Conservation (phyloP, 2,888 invertebrate species). For the Tupiocoris notatus region DNA sequence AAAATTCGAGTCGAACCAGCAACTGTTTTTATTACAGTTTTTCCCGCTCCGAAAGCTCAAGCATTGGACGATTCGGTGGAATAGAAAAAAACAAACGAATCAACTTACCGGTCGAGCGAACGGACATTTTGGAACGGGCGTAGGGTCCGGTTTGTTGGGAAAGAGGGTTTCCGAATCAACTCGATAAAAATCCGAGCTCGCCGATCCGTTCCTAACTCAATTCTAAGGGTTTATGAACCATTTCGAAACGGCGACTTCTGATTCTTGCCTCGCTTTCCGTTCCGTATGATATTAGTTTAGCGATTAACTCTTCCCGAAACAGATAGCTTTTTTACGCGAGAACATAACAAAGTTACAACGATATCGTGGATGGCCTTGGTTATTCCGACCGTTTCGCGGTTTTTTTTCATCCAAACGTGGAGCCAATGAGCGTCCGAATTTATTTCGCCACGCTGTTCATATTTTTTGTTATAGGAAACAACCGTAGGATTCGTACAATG, state of each 20-base stretch:
- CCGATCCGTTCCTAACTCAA: not conserved
- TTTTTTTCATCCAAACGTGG: no score
- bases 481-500: no score
- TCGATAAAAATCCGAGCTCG: not conserved
- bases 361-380: no score
- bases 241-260: not conserved
- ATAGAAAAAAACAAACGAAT: not conserved
- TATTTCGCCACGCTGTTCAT: no score
- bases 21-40: not conserved
- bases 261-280: not conserved
- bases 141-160: no score
- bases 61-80: not conserved
- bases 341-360: not conserved
- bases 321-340: not conserved
- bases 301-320: not conserved
- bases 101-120: not conserved
- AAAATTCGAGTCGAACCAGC: not conserved
- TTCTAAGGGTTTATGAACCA: not conserved
- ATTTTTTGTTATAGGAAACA: no score
- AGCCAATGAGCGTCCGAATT: no score
- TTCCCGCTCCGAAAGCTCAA: not conserved
- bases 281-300: not conserved
- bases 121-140: not conserved
- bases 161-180: no score
- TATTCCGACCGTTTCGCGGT: no score